Evolutionary conservation across 1,140 invertebrate species (phyloP).

Genomic region (Grapholita molesta): DNA sequence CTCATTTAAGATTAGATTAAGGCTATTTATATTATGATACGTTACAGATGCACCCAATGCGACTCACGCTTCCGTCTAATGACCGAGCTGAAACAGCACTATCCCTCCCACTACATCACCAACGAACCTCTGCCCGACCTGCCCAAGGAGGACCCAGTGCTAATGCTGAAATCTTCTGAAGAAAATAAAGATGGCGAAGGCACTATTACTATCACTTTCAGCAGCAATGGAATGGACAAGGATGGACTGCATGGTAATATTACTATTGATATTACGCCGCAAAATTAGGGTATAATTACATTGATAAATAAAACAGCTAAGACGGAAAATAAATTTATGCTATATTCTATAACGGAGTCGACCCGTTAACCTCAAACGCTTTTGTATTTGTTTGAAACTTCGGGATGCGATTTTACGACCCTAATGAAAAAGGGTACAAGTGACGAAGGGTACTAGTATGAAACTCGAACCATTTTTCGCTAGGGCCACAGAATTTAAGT

Average conservation of each 20-base stretch:
- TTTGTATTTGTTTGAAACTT: too few species aligned
- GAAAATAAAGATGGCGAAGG: conserved; percentile 23
- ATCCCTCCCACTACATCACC: conserved; percentile 62
- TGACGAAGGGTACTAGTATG: too few species aligned
- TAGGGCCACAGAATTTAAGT: too few species aligned
- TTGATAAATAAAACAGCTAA: too few species aligned
- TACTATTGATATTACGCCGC: conserved; percentile 48
- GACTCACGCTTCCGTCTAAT: conserved; percentile 59
- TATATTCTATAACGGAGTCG: too few species aligned
- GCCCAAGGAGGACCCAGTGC: neutral
- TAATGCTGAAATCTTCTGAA: neutral
- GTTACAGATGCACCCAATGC: conserved; percentile 53
- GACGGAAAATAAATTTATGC: too few species aligned
- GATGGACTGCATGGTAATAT: conserved; percentile 45
- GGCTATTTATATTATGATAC: too few species aligned
- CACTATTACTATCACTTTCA: conserved; percentile 57
- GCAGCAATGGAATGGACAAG: conserved; percentile 37
- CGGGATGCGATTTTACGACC: too few species aligned
- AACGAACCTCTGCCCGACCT: conserved; percentile 20
- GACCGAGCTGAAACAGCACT: conserved; percentile 68
- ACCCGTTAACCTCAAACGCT: too few species aligned
- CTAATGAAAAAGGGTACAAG: too few species aligned
- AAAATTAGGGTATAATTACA: conserved; percentile 27
- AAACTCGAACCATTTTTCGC: too few species aligned
- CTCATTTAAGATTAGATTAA: neutral